A percentile compares a stretch with the other conserved stretches of the same genome.
Conservation (phyloP, 2,888 invertebrate species). For the Cataglyphis rosenhaueri region DNA sequence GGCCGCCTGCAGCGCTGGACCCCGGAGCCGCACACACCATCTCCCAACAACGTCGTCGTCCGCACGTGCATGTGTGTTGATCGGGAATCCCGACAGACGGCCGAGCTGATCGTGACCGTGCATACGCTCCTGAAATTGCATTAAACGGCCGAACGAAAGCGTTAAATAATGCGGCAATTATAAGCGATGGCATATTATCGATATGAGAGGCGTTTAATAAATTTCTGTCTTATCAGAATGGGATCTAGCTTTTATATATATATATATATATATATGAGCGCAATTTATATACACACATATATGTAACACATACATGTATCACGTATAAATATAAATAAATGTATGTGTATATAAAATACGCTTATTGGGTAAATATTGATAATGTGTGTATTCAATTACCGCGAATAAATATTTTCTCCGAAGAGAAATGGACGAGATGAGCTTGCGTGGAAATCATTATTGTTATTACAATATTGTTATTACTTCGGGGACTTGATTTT, state of each 20-base stretch:
- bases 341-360: constrained; percentile 6
- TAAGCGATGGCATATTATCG: constrained; percentile 50
- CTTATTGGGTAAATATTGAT: constrained; percentile 11
- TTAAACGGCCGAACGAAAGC: constrained; percentile 66
- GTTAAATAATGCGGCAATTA: constrained; percentile 68
- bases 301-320: background rate
- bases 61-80: constrained; percentile 40
- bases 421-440: constrained; percentile 17
- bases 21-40: background rate
- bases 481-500: background rate
- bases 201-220: constrained; percentile 34
- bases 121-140: constrained; percentile 70
- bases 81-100: constrained; percentile 37
- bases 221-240: constrained; percentile 5
- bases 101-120: constrained; percentile 62
- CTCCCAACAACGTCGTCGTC: background rate
- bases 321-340: background rate
- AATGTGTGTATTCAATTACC: constrained; percentile 33
- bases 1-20: constrained; percentile 39
- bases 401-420: constrained; percentile 45
- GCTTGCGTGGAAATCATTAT: background rate
- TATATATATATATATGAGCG: background rate
- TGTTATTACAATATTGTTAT: background rate
- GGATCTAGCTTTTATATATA: background rate
- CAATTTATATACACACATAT: background rate